These are phyloP conservation scores for Sus scrofa DNA, from an alignment of 2,113 vertebrate genomes.

Conservation along the genomic window DNA sequence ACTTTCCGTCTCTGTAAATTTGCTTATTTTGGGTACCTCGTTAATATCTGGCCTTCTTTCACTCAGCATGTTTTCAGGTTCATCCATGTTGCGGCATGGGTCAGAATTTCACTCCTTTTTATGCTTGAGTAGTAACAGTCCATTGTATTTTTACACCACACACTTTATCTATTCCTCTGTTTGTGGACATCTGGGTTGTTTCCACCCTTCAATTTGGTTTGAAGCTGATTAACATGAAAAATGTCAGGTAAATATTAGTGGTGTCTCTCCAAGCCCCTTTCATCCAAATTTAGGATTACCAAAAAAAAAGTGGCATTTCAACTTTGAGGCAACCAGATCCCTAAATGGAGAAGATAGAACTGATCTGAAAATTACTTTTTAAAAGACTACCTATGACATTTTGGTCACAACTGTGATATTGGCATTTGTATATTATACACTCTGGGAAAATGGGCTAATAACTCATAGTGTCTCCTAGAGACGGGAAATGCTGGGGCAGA, in stretches of 20 bases:
- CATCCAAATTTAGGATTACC: not conserved
- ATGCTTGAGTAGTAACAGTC: not conserved
- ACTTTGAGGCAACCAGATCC: not conserved
- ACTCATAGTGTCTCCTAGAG: not conserved
- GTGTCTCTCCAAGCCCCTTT: not conserved
- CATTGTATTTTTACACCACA: not conserved
- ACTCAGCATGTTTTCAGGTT: not conserved
- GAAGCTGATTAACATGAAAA: not conserved
- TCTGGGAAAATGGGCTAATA: not conserved
- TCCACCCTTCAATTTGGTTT: not conserved
- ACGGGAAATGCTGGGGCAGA: not conserved
- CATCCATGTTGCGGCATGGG: not conserved
- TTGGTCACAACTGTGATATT: not conserved
- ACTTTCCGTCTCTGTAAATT: not conserved
- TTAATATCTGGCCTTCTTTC: not conserved
- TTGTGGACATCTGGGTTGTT: not conserved
- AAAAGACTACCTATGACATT: not conserved
- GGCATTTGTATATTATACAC: not conserved
- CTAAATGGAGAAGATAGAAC: not conserved
- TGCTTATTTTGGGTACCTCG: not conserved
- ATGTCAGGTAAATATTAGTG: not conserved
- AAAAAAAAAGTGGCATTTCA: not conserved
- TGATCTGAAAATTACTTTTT: slow-evolving; percentile 19
- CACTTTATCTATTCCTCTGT: not conserved
- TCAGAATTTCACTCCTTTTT: not conserved